Evolutionary conservation across 2,113 vertebrate species (phyloP).

Genomic region (Osmerus mordax): DNA sequence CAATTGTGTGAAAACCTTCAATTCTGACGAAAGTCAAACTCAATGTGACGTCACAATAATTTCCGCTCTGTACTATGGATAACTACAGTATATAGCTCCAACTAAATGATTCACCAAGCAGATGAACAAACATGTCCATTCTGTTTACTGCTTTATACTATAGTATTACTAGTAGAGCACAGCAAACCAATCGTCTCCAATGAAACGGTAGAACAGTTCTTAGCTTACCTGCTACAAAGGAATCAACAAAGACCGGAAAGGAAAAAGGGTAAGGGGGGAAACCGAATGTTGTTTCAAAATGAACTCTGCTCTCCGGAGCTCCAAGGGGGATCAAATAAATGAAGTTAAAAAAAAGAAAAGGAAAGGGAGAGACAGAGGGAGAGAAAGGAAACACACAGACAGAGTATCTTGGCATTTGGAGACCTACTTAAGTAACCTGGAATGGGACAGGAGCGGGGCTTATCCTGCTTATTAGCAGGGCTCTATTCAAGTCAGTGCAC

Average conservation of each 20-base stretch:
- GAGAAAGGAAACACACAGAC: constrained; percentile 15
- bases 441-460: constrained; percentile 55
- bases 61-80: too few species aligned
- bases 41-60: too few species aligned
- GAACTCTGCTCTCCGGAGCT: constrained; percentile 58
- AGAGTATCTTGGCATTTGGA: constrained; percentile 33
- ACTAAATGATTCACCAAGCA: neutral
- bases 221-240: too few species aligned
- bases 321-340: constrained; percentile 55
- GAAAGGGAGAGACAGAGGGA: constrained; percentile 28
- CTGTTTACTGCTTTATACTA: too few species aligned
- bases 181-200: too few species aligned
- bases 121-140: neutral
- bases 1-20: too few species aligned
- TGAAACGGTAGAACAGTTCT: too few species aligned
- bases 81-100: too few species aligned
- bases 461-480: constrained; percentile 36
- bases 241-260: constrained; percentile 44
- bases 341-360: constrained; percentile 38
- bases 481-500: constrained; percentile 16
- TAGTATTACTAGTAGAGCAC: too few species aligned
- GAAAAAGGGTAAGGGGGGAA: constrained; percentile 30
- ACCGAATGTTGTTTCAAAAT: constrained; percentile 41
- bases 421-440: constrained; percentile 64
- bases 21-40: too few species aligned